Evolutionary conservation across 2,797 vertebrate species (phyloP), one percentile per base, ranked within the genome.

Genomic region (Pipistrellus pipistrellus): DNA sequence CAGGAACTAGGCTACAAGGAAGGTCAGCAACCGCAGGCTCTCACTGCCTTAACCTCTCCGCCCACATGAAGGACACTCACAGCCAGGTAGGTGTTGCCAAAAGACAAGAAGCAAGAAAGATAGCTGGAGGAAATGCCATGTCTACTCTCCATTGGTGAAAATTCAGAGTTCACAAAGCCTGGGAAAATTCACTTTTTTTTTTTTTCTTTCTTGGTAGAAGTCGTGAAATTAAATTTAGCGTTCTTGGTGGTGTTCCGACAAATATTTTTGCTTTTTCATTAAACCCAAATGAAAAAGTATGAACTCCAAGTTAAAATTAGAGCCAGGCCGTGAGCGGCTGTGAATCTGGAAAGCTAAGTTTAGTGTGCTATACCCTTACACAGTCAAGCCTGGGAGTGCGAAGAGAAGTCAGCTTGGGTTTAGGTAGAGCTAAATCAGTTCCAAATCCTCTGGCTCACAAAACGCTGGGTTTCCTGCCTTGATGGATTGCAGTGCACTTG

Each of bases 21-120:
- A 85, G 30, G 51, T 81, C 87, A 84, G 72, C 23, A 64, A 77
- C 62, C 15, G 0, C 20, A 17, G 66, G 41, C 77, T 91, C 71
- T 95, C 87, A 95, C 53, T 95, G 76, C 95, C 95, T 95, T 95
- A 91, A 94, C 91, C 95, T 93, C 92, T 96, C 84, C 8, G 14
- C 69, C 77, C 77, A 85, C 78, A 20, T 30, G 64, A 62, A 88
- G 94, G 35, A 92, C 94, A 93, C 51, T 90, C 94, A 64, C 53
- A 64, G 72, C 38, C 48, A 94, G 48, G 88, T 85, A 66, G 38
- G 4, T 41, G 64, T 72, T 89, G 91, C 97, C 94, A 96, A 92
- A 86, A 88, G 73, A 94, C 92, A 76, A 48, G 71, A 76, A 77
- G 53, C 11, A 75, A 80, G 82, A 68, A 77, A 78, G 85, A 76